Percentiles rank a stretch among this genome's conserved stretches.
These are phyloP conservation scores for Tragelaphus imberbis DNA, from an alignment of 2,113 vertebrate genomes.

Conservation along the genomic window DNA sequence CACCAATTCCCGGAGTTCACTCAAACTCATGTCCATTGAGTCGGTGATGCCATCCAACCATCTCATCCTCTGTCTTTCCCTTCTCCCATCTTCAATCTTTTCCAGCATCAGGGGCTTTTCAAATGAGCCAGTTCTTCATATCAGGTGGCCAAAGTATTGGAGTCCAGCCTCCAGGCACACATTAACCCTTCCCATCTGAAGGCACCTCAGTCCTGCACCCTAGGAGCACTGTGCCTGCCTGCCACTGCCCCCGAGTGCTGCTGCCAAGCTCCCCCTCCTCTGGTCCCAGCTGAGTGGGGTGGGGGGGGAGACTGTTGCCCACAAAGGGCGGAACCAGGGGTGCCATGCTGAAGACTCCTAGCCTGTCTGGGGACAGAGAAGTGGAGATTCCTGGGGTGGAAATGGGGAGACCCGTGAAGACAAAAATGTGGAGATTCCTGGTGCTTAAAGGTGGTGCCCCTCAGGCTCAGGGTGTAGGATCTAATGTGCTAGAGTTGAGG, in stretches of 20 bases:
- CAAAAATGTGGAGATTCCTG: neutral
- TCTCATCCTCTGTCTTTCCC: neutral
- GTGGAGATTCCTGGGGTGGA: neutral
- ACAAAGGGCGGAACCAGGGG: neutral
- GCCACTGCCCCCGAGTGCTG: neutral
- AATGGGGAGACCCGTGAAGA: neutral
- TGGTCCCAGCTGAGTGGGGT: neutral
- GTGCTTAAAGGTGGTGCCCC: neutral
- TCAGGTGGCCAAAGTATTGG: neutral
- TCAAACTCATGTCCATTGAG: neutral
- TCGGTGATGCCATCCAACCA: neutral
- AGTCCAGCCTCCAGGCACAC: neutral
- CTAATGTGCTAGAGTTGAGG: neutral
- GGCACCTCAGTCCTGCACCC: neutral
- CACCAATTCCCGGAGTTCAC: neutral
- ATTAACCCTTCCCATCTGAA: conserved; percentile 34
- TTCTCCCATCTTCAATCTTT: neutral
- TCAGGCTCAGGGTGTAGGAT: neutral
- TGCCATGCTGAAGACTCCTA: neutral
- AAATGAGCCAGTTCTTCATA: neutral
- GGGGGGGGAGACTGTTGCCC: neutral
- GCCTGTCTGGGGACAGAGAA: neutral
- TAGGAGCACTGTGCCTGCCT: neutral
- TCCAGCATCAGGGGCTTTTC: neutral
- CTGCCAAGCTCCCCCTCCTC: neutral